Evolutionary conservation across 2,888 invertebrate genomes (phyloP).

Genomic region (Allacma fusca): DNA sequence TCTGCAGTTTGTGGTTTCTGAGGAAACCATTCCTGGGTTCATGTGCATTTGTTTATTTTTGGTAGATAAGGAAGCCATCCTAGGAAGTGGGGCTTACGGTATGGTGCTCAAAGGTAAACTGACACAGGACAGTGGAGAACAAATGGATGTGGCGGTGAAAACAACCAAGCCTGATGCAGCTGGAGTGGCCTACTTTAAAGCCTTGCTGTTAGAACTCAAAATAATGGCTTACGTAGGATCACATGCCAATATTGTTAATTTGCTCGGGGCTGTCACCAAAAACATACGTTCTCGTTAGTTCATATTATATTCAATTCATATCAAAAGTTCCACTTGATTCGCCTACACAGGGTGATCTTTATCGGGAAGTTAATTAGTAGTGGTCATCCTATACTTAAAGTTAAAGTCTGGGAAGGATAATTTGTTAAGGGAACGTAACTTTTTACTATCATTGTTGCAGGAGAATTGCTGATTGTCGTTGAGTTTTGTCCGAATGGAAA

Average conservation of each 20-base stretch:
- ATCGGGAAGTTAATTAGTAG: too few species aligned
- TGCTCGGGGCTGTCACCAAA: conserved; percentile 26
- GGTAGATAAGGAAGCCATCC: conserved; percentile 8
- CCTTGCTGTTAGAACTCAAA: conserved; percentile 31
- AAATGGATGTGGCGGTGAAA: conserved; percentile 32
- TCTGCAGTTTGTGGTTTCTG: too few species aligned
- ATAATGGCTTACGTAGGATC: conserved; percentile 36
- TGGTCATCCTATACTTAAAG: too few species aligned
- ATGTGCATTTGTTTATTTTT: too few species aligned
- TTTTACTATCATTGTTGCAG: not conserved
- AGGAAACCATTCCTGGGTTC: too few species aligned
- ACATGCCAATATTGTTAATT: conserved; percentile 33
- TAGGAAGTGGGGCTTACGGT: conserved; percentile 33
- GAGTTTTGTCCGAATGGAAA: conserved; percentile 35
- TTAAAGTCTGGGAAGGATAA: too few species aligned
- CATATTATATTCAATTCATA: too few species aligned
- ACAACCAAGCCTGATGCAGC: conserved; percentile 31
- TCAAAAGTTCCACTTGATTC: too few species aligned
- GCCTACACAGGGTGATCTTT: too few species aligned
- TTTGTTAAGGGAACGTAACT: not conserved
- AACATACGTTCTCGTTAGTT: conserved; percentile 30
- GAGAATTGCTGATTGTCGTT: conserved; percentile 29
- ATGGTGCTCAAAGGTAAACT: conserved; percentile 26
- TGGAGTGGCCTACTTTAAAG: conserved; percentile 24
- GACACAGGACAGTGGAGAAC: not conserved